These are phyloP conservation scores for Urocitellus parryii DNA, from an alignment of 2,113 vertebrate genomes.

Conservation along the genomic window DNA sequence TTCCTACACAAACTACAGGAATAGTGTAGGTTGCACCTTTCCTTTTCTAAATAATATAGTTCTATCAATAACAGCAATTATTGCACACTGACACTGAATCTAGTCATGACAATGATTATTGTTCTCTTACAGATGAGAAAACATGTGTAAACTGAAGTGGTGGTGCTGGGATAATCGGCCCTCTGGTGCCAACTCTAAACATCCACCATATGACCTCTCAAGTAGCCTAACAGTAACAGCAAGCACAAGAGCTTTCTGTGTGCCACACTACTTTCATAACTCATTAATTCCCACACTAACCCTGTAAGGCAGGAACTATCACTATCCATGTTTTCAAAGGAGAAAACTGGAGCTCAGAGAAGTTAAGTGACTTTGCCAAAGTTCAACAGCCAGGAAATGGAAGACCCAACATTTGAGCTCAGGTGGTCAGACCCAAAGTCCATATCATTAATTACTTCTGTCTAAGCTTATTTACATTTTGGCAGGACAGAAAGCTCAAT, in stretches of 20 bases:
- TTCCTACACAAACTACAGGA: not conserved
- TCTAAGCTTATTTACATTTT: not conserved
- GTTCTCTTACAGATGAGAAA: not conserved
- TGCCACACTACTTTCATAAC: too few species aligned
- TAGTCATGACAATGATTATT: not conserved
- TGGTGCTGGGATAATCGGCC: not conserved
- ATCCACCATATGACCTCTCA: not conserved
- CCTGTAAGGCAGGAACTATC: not conserved
- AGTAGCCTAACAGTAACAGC: not conserved
- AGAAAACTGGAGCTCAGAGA: not conserved
- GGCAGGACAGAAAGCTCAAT: constrained; percentile 38
- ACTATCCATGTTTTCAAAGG: not conserved
- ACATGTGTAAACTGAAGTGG: not conserved
- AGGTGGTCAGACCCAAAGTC: not conserved
- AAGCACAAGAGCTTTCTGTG: not conserved
- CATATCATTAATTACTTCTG: not conserved
- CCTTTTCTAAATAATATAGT: not conserved
- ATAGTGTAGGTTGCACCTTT: not conserved
- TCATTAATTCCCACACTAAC: not conserved
- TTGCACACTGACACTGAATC: not conserved
- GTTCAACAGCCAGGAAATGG: not conserved
- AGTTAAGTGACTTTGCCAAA: not conserved
- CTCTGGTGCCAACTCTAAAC: not conserved
- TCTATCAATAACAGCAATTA: not conserved
- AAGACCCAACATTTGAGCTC: not conserved